Percentiles rank a stretch among this genome's conserved stretches.
Conservation (phyloP, 2,113 vertebrate species). For the Geococcyx californianus region DNA sequence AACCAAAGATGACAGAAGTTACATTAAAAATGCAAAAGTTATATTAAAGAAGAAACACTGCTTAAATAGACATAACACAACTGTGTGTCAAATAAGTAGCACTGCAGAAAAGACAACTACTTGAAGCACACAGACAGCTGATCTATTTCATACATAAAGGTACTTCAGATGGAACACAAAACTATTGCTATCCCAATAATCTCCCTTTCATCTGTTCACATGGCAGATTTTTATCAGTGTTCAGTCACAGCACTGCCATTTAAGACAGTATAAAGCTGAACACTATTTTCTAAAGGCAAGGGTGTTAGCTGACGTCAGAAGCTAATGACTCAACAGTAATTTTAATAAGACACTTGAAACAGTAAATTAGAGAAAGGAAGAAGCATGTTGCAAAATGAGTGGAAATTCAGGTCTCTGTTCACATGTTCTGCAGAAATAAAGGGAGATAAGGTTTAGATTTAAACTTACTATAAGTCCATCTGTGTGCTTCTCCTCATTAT, state of each 20-base stretch:
- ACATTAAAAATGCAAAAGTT: conserved; percentile 8
- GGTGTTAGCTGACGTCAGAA: conserved; percentile 68
- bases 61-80: conserved; percentile 51
- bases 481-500: conserved; percentile 98
- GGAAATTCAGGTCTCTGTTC: conserved; percentile 77
- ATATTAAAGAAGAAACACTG: conserved; percentile 56
- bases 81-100: neutral
- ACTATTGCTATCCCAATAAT: neutral
- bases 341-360: conserved; percentile 64
- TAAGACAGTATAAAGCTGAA: conserved; percentile 58
- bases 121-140: neutral
- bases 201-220: neutral
- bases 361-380: conserved; percentile 61
- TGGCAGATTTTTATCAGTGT: neutral
- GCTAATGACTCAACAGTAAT: conserved; percentile 59
- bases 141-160: neutral
- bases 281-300: conserved; percentile 65
- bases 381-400: conserved; percentile 66
- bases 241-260: conserved; percentile 27
- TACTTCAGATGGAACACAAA: neutral
- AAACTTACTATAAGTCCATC: conserved; percentile 99
- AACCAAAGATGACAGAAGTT: conserved; percentile 24
- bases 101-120: conserved; percentile 4
- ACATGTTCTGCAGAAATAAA: conserved; percentile 80
- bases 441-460: conserved; percentile 73